Percentiles rank a stretch among this genome's conserved stretches.
These are phyloP conservation scores for Drosophila kikkawai DNA, from an alignment of 1,140 invertebrate species.

Conservation along the genomic window DNA sequence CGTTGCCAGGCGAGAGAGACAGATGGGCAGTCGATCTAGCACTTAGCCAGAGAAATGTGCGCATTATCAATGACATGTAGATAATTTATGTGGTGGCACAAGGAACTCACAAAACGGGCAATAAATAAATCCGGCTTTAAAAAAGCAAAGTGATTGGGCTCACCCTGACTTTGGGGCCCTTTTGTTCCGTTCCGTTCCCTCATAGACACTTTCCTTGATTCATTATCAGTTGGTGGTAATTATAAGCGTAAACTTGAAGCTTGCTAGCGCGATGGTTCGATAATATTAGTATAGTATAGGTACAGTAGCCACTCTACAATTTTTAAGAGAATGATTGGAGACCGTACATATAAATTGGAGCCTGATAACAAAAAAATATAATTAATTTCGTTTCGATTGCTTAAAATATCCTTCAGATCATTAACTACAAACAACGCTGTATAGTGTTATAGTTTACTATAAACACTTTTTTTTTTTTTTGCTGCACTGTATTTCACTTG, in stretches of 20 bases:
- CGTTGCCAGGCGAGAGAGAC: conserved; percentile 21
- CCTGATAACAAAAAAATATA: background rate
- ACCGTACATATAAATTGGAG: too few relatives aligned
- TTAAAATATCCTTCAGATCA: background rate
- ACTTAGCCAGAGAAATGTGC: conserved; percentile 15
- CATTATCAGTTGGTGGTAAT: conserved; percentile 26
- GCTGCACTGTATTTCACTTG: conserved; percentile 15
- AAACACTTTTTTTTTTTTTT: too few relatives aligned
- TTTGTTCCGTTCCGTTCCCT: background rate
- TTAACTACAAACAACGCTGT: too few relatives aligned
- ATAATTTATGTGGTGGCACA: conserved; percentile 21
- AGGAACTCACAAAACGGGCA: conserved; percentile 18
- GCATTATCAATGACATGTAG: conserved; percentile 23
- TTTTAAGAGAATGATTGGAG: background rate
- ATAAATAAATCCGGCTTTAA: conserved; percentile 36
- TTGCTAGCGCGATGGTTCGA: conserved; percentile 46
- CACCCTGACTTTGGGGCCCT: background rate
- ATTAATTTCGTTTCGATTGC: background rate
- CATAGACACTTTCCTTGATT: conserved; percentile 2
- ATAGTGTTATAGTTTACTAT: too few relatives aligned
- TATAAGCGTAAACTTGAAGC: conserved; percentile 17
- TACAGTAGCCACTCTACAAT: background rate
- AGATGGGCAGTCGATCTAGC: conserved; percentile 21
- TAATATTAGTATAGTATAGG: conserved; percentile 14
- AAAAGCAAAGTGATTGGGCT: background rate